Percentiles rank a stretch among this genome's conserved stretches.
Evolutionary conservation across 2,888 invertebrate genomes (phyloP).

Genomic region (Cephus rjabovi): DNA sequence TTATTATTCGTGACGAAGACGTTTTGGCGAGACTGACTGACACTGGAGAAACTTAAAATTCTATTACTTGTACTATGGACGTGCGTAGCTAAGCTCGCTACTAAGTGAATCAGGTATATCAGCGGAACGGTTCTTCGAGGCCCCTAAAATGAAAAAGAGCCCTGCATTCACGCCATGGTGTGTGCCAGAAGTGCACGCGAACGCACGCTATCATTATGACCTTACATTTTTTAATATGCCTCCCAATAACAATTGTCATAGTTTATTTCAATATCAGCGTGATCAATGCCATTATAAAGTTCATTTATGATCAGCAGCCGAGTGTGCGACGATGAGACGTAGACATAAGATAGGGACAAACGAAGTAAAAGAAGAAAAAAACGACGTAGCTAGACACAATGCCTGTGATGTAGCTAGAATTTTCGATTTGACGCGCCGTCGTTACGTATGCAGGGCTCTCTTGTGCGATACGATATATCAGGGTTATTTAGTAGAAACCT

Average conservation of each 20-base stretch:
- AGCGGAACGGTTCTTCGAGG: constrained; percentile 40
- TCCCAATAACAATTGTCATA: constrained; percentile 36
- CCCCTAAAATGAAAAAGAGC: constrained; percentile 37
- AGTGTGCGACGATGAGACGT: constrained; percentile 40
- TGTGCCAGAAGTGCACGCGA: constrained; percentile 37
- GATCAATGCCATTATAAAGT: constrained; percentile 39
- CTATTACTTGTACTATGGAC: background rate
- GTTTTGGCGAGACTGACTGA: background rate
- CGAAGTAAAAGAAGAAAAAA: background rate
- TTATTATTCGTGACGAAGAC: background rate
- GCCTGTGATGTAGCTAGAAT: constrained; percentile 61
- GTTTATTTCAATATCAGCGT: constrained; percentile 36
- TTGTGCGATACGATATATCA: background rate
- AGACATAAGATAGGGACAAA: constrained; percentile 41
- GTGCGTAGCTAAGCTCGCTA: background rate
- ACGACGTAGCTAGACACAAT: constrained; percentile 51
- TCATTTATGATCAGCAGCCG: constrained; percentile 38
- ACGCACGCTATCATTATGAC: constrained; percentile 40
- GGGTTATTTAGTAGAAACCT: no score
- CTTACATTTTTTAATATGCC: constrained; percentile 53
- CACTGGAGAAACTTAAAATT: background rate
- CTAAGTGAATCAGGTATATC: constrained; percentile 40
- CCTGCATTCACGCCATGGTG: constrained; percentile 49
- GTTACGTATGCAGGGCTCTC: constrained; percentile 50
- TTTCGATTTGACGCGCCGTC: constrained; percentile 40